A percentile compares a stretch with the other conserved stretches of the same genome.
These are phyloP conservation scores for Tachycineta bicolor DNA, from an alignment of 2,113 vertebrate species.

Conservation along the genomic window DNA sequence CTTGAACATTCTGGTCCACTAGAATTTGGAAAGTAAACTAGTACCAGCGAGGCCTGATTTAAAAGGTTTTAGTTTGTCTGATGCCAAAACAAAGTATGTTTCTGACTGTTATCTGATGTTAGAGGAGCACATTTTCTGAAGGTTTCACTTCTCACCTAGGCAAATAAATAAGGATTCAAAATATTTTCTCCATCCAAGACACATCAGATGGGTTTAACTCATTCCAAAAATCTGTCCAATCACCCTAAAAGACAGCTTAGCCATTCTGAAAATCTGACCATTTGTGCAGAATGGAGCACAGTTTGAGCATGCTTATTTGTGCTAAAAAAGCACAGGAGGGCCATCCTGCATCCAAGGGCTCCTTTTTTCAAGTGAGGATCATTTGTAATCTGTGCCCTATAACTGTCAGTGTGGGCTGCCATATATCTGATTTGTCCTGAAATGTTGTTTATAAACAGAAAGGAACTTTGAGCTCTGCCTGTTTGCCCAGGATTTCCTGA, in stretches of 20 bases:
- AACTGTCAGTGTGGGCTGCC: not conserved
- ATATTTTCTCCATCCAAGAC: not conserved
- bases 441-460: constrained; percentile 4
- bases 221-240: not conserved
- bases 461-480: not conserved
- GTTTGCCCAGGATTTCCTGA: constrained; percentile 60
- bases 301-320: not conserved
- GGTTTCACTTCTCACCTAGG: not conserved
- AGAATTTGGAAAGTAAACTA: not conserved
- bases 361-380: not conserved
- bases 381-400: not conserved
- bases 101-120: not conserved
- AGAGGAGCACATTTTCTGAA: not conserved
- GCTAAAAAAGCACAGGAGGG: not conserved
- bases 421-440: not conserved
- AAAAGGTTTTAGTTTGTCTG: not conserved
- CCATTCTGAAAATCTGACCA: not conserved
- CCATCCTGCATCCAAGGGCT: not conserved
- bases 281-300: not conserved
- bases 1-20: not conserved
- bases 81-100: not conserved
- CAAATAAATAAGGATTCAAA: not conserved
- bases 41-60: not conserved
- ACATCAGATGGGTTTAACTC: not conserved
- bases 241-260: not conserved